phyloP scores from a whole-genome alignment of 2,797 vertebrate species.

The Pelobates cultripes region DNA sequence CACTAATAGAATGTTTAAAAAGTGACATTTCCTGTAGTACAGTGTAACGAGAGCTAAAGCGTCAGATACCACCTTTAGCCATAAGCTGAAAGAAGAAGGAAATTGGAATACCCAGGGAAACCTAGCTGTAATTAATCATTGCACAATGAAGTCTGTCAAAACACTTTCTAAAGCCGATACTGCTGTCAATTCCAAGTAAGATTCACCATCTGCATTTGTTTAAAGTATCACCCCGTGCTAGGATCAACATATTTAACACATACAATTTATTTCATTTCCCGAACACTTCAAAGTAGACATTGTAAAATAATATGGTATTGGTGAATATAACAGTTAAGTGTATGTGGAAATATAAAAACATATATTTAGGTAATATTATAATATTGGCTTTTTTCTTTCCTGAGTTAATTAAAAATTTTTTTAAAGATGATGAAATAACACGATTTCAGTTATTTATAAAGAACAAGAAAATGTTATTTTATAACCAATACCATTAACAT shows the following conservation, averaged over 20 bases:
- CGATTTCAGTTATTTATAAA: too few relatives aligned
- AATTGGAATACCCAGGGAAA: conserved; percentile 83
- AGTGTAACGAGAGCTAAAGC: conserved; percentile 79
- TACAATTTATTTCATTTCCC: conserved; percentile 64
- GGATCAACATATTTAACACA: conserved; percentile 67
- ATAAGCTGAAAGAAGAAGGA: conserved; percentile 80
- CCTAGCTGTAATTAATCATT: conserved; percentile 95
- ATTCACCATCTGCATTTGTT: conserved; percentile 80
- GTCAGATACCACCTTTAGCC: conserved; percentile 75
- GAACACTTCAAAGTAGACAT: conserved; percentile 54
- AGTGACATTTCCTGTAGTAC: conserved; percentile 74
- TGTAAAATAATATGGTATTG: conserved; percentile 26
- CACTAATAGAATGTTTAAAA: conserved; percentile 63
- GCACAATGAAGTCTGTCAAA: conserved; percentile 89
- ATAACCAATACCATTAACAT: too few relatives aligned
- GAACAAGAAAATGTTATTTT: too few relatives aligned
- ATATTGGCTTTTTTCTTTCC: neutral
- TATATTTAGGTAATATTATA: neutral
- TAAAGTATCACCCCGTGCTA: conserved; percentile 72
- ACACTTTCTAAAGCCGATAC: conserved; percentile 83
- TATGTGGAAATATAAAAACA: neutral
- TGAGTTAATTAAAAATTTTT: neutral
- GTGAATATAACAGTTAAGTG: neutral
- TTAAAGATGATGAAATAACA: neutral
- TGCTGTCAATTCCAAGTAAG: conserved; percentile 85